Evolutionary conservation across 2,113 vertebrate species (phyloP).

Genomic region (Falco punctatus): DNA sequence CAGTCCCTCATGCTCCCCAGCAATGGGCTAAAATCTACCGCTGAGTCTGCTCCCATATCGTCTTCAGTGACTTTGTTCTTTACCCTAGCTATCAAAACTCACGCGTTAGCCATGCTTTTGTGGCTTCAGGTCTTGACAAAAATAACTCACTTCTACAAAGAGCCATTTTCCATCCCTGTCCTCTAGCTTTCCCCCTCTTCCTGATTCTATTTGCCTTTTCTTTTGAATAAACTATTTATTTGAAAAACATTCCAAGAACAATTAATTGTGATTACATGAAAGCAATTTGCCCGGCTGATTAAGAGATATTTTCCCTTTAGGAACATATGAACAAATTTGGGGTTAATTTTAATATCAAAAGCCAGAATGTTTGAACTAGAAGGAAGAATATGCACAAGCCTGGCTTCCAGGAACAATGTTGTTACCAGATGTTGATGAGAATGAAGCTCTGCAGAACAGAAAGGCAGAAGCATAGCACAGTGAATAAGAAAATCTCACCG

Average conservation of each 20-base stretch:
- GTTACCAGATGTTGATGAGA: slow-evolving; percentile 40
- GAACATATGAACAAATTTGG: neutral
- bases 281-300: neutral
- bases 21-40: neutral
- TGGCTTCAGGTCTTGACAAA: neutral
- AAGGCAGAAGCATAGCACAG: neutral
- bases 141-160: neutral
- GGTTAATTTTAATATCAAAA: slow-evolving; percentile 40
- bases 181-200: neutral
- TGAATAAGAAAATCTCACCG: neutral
- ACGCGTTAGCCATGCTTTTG: neutral
- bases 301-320: slow-evolving; percentile 39
- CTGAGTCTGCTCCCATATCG: neutral
- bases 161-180: neutral
- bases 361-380: neutral
- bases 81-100: neutral
- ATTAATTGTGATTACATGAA: slow-evolving; percentile 35
- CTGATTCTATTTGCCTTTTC: neutral
- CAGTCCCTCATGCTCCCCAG: neutral
- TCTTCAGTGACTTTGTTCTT: neutral
- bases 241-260: slow-evolving; percentile 32
- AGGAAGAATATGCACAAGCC: neutral
- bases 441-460: neutral
- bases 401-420: slow-evolving; percentile 26
- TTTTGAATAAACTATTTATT: slow-evolving; percentile 18